These are phyloP conservation scores for Hylia prasina DNA, from an alignment of 2,113 vertebrate species.

Conservation along the genomic window DNA sequence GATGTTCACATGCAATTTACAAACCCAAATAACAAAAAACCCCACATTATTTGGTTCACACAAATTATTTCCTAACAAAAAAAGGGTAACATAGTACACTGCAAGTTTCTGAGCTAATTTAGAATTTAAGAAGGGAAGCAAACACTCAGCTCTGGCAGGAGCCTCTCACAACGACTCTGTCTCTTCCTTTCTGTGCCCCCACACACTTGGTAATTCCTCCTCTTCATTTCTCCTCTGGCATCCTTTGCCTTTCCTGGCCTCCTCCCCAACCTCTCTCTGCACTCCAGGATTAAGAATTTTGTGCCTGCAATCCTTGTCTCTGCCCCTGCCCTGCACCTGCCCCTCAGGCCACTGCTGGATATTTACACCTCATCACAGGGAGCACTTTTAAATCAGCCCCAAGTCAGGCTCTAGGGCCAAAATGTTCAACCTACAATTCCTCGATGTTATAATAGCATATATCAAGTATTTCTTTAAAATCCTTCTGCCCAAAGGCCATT, in stretches of 20 bases:
- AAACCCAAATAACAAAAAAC: neutral
- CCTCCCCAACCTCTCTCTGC: neutral
- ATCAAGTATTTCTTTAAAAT: neutral
- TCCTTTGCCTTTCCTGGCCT: neutral
- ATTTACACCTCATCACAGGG: rapidly evolving
- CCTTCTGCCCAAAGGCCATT: neutral
- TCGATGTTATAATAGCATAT: neutral
- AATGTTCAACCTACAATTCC: neutral
- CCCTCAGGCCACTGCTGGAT: neutral
- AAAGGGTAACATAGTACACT: neutral
- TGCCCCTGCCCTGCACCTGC: neutral
- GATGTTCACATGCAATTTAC: neutral
- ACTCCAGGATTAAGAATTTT: neutral
- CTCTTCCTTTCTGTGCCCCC: neutral
- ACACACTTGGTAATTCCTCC: neutral
- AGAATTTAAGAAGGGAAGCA: neutral
- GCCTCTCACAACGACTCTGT: neutral
- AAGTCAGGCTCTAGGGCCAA: neutral
- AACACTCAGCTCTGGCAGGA: neutral
- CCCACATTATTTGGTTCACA: neutral
- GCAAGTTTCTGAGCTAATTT: neutral
- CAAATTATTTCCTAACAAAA: neutral
- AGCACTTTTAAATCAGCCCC: rapidly evolving
- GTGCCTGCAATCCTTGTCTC: neutral
- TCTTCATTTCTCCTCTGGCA: neutral